Evolutionary conservation across 2,113 vertebrate genomes (phyloP), one percentile per base, ranked within the genome.

Genomic region (Passer domesticus): DNA sequence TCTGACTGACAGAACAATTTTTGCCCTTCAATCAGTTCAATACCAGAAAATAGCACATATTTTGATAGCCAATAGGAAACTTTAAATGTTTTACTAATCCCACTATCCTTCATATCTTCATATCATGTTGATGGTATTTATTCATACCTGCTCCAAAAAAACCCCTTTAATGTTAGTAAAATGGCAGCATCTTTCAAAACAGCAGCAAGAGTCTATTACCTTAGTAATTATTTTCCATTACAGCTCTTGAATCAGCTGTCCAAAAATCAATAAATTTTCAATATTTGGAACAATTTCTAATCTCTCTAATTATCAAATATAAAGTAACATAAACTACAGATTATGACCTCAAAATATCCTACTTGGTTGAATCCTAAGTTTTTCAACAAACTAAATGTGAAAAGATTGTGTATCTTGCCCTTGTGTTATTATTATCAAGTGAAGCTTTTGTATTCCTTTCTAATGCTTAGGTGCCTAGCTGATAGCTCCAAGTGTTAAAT

Each of bases 401-500:
- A 67, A 88, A 90, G 28, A 49, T 5, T 6, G 10, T 46, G 13
- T 5, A 25, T 44, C 37, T 76, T 70, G 6, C n/a, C 30, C 20
- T 27, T 17, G 2, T 37, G 28, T 39, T 72, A 35, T 46, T 60
- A 9, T 35, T 27, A 77, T 6, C 46, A 86, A 74, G 27, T 14
- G 20, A 66, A 69, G 35, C 28, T 85, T 87, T 58, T 78, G 6
- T 17, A n/a, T 60, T 67, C 6, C 37, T 83, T 68, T 53, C 58
- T 74, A n/a, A 43, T 58, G 55, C 69, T 91, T 87, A 92, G 68
- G 56, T 89, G 67, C n/a, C 41, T 74, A 39, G 41, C 49, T 83
- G 23, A 43, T 93, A 76, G 46, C n/a, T 95, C 39, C 33, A 83
- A 91, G 75, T 70, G 74, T 64, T 94, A 90, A 94, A 91, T 89